Evolutionary conservation across 2,888 invertebrate species (phyloP), one percentile per base, ranked within the genome.

Genomic region (Lasioglossum pauxillum): DNA sequence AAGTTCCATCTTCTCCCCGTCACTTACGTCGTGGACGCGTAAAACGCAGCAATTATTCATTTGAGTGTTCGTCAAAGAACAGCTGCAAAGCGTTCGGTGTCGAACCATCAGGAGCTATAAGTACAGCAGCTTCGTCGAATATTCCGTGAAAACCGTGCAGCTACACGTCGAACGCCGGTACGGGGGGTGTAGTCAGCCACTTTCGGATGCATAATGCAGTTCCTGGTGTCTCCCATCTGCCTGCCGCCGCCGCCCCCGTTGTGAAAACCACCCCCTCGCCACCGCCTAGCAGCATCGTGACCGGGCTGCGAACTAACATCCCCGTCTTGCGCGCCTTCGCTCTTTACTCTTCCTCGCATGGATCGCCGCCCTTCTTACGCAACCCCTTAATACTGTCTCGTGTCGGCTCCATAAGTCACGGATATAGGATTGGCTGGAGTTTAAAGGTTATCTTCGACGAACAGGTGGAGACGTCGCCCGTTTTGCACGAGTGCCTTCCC

Each of bases 181-280:
- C 73, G 71, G 72, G 72, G 80, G 38, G 38, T 35, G 88, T 81
- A 90, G 84, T 82, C 80, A 88, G 89, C 90, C 90, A 90, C 90
- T 92, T 91, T 89, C 86, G 90, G 92, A 94, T 94, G 94, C 94
- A 94, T 94, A 94, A 94, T 94, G 94, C 93, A 94, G 91, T 92
- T 91, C 90, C 92, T 89, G 89, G 88, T 89, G 87, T 85, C 89
- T 89, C 88, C 86, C 90, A 89, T 90, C 90, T 83, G 82, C 86
- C 83, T 85, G 82, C 82, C 82, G 71, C 82, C 82, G 71, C 82
- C 53, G 10, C 60, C 71, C 80, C 60, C 76, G 75, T 31, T 38
- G n/a, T 75, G 82, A 73, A 80, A 79, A 83, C 81, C 73, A 41
- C 67, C 80, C 79, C 31, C 78, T 75, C 41, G 41, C 82, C 77